A percentile compares a stretch with the other conserved stretches of the same genome.
Evolutionary conservation across 1,140 invertebrate genomes (phyloP).

Genomic region (Neodiprion pinetum): DNA sequence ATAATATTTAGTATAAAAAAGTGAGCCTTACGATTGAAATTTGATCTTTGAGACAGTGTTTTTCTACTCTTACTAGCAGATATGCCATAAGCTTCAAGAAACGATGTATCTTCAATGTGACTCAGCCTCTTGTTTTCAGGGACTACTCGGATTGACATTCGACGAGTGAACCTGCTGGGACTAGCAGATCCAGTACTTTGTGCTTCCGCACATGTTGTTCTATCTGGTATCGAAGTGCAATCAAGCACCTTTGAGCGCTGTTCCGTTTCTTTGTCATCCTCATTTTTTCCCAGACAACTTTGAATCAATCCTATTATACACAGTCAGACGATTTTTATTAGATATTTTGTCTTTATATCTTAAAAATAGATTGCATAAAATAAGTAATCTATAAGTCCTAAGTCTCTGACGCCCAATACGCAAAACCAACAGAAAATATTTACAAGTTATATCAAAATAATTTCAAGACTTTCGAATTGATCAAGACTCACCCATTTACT

Average conservation of each 20-base stretch:
- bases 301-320: conserved; percentile 33
- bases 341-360: neutral
- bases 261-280: conserved; percentile 27
- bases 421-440: no score
- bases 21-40: conserved; percentile 26
- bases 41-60: conserved; percentile 15
- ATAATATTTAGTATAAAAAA: neutral
- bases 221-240: neutral
- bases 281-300: conserved; percentile 33
- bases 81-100: conserved; percentile 48
- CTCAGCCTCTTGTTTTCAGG: conserved; percentile 36
- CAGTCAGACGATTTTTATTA: conserved; percentile 4
- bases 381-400: no score
- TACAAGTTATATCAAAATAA: no score
- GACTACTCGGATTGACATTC: conserved; percentile 48
- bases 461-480: neutral
- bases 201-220: conserved; percentile 11
- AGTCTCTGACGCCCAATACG: no score
- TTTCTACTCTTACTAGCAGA: conserved; percentile 22
- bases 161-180: conserved; percentile 27
- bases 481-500: conserved; percentile 38
- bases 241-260: conserved; percentile 18
- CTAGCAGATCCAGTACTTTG: conserved; percentile 18
- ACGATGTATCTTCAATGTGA: conserved; percentile 37
- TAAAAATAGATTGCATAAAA: no score